Evolutionary conservation across 2,113 vertebrate species (phyloP).

Genomic region (Prietella phreatophila): DNA sequence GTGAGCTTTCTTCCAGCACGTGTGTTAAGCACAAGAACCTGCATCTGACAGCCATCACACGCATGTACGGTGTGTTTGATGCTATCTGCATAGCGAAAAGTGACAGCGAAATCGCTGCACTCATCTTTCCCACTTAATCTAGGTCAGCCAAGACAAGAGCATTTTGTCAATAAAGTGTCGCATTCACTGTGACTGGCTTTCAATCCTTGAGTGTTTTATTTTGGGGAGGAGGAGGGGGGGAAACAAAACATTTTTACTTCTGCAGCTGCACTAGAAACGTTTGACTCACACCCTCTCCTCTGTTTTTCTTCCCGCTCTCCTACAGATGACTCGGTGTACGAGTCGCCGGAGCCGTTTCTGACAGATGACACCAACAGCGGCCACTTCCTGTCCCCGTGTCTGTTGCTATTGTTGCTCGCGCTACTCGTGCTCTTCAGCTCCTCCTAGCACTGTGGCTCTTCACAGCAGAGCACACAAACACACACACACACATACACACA

Average conservation of each 20-base stretch:
- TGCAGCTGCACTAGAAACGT: background rate
- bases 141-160: constrained; percentile 37
- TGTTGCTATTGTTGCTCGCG: constrained; percentile 52
- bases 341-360: constrained; percentile 93
- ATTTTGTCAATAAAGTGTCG: constrained; percentile 21
- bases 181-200: constrained; percentile 13
- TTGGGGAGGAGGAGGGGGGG: background rate
- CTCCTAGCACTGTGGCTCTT: constrained; percentile 52
- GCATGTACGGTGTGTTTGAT: background rate
- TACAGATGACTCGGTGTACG: constrained; percentile 89
- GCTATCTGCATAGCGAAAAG: constrained; percentile 23
- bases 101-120: constrained; percentile 34
- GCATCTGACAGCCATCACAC: background rate
- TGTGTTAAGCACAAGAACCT: background rate
- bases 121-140: constrained; percentile 32
- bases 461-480: background rate
- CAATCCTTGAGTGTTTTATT: constrained; percentile 29
- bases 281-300: constrained; percentile 4
- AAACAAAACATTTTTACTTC: background rate
- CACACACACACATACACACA: constrained; percentile 5
- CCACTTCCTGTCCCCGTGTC: constrained; percentile 58
- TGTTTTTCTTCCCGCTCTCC: background rate
- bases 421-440: constrained; percentile 60
- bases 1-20: background rate
- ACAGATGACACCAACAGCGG: constrained; percentile 88